phyloP scores from a whole-genome alignment of 53 echinoderm and acorn worm genomes.

The Holothuria scabra region DNA sequence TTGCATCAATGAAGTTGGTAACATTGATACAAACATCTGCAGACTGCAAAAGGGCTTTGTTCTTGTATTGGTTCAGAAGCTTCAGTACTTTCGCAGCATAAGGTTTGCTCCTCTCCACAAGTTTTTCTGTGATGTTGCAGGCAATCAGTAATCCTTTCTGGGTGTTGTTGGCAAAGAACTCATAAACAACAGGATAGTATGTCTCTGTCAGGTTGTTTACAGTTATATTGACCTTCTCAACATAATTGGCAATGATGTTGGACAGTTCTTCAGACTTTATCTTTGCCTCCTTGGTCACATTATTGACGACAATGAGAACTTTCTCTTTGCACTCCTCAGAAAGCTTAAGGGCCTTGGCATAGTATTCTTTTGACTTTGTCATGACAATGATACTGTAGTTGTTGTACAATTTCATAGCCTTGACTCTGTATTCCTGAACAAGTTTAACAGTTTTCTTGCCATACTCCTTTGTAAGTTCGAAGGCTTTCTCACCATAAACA shows the following conservation, averaged over 20 bases:
- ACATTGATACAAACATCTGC: slow-evolving; percentile 43
- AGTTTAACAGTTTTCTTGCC: slow-evolving; percentile 43
- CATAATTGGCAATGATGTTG: slow-evolving; percentile 53
- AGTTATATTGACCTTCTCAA: slow-evolving; percentile 46
- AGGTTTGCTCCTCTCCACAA: slow-evolving; percentile 36
- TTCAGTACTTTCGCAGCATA: not conserved
- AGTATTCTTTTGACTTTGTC: slow-evolving; percentile 39
- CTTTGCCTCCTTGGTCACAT: slow-evolving; percentile 6
- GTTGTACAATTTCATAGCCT: slow-evolving; percentile 32
- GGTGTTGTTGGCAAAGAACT: slow-evolving; percentile 18
- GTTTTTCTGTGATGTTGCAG: slow-evolving; percentile 17
- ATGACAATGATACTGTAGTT: slow-evolving; percentile 33
- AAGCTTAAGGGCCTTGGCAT: slow-evolving; percentile 25
- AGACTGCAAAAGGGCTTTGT: not conserved
- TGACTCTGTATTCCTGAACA: slow-evolving; percentile 35
- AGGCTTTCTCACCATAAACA: slow-evolving; percentile 52
- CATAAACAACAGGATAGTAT: slow-evolving; percentile 19
- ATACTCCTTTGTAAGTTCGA: slow-evolving; percentile 48
- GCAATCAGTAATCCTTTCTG: slow-evolving; percentile 16
- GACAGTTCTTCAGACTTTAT: slow-evolving; percentile 10
- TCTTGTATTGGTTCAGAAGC: slow-evolving; percentile 30
- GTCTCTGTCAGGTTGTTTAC: not conserved
- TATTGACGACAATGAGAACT: not conserved
- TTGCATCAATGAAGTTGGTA: slow-evolving; percentile 35
- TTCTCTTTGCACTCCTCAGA: slow-evolving; percentile 45